Conservation (phyloP, 2,113 vertebrate genomes). For the Daubentonia madagascariensis region DNA sequence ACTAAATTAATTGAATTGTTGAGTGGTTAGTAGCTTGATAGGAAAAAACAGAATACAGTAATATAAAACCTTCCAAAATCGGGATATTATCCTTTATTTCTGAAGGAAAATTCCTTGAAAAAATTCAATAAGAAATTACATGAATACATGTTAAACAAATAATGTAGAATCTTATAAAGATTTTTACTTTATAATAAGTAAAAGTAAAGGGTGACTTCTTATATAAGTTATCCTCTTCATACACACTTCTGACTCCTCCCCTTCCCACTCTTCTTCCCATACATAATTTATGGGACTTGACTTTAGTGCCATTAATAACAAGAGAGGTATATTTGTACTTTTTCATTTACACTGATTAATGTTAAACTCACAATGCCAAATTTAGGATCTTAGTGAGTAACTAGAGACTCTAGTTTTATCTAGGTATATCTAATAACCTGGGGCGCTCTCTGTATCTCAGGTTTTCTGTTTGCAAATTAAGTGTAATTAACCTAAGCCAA, state of each 20-base stretch:
- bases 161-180: not conserved
- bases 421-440: not conserved
- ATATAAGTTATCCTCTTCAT: not conserved
- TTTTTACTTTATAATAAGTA: not conserved
- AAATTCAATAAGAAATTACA: not conserved
- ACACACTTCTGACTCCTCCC: not conserved
- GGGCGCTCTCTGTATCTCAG: not conserved
- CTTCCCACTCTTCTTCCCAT: not conserved
- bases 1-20: not conserved
- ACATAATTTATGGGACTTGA: not conserved
- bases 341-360: not conserved
- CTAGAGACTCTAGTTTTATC: not conserved
- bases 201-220: not conserved
- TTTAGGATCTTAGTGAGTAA: not conserved
- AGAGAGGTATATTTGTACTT: not conserved
- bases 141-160: not conserved
- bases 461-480: slow-evolving; percentile 44
- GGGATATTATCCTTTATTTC: not conserved
- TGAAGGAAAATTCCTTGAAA: not conserved
- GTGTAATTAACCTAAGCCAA: slow-evolving; percentile 28
- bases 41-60: not conserved
- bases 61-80: not conserved
- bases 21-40: not conserved
- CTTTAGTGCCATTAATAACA: not conserved
- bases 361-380: not conserved